Evolutionary conservation across 2,113 vertebrate species (phyloP).

Genomic region (Melanostigma gelatinosum): DNA sequence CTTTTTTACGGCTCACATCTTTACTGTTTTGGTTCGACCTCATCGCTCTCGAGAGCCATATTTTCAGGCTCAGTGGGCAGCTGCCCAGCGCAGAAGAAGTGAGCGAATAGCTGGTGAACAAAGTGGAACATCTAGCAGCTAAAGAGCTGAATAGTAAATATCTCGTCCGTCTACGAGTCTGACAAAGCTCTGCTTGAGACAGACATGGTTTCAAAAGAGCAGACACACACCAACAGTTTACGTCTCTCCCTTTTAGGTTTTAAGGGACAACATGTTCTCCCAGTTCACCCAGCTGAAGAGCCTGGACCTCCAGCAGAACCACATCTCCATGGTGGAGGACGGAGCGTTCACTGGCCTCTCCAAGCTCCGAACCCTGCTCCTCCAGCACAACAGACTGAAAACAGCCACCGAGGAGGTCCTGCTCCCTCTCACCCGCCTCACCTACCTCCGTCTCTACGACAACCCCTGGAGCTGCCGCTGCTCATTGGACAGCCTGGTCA

Average conservation of each 20-base stretch:
- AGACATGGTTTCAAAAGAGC: background rate
- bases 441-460: constrained; percentile 93
- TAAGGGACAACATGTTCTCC: constrained; percentile 91
- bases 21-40: background rate
- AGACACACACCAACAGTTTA: background rate
- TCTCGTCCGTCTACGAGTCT: background rate
- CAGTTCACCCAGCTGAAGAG: constrained; percentile 89
- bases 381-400: constrained; percentile 93
- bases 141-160: background rate
- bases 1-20: background rate
- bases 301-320: constrained; percentile 95
- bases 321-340: constrained; percentile 89
- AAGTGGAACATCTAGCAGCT: background rate
- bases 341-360: constrained; percentile 90
- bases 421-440: constrained; percentile 87
- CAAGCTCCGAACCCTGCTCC: constrained; percentile 91
- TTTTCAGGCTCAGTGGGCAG: background rate
- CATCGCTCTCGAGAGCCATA: background rate
- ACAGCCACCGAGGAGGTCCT: constrained; percentile 89
- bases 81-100: background rate
- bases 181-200: background rate
- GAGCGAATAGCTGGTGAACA: background rate
- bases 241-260: constrained; percentile 65
- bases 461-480: constrained; percentile 96
- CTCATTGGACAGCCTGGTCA: constrained; percentile 88